A percentile compares a stretch with the other conserved stretches of the same genome.
phyloP scores from a whole-genome alignment of 2,113 vertebrate species.

The Polypterus bichir region DNA sequence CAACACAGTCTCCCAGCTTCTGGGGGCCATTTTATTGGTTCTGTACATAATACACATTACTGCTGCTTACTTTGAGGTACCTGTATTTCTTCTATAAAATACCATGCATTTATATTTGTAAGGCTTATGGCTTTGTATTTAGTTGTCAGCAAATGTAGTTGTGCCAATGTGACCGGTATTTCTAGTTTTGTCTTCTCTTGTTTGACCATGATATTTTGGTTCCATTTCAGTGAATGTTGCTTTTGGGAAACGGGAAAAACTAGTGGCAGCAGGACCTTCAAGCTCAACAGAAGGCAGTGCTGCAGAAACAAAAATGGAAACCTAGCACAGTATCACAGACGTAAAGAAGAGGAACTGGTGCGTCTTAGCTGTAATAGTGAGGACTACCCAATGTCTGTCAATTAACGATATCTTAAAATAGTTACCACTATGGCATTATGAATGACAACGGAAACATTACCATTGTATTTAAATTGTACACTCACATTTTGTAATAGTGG shows the following conservation, averaged over 20 bases:
- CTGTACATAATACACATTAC: background rate
- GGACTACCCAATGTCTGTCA: too few species aligned
- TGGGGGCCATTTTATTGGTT: too few species aligned
- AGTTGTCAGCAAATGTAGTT: background rate
- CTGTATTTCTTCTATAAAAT: slow-evolving; percentile 3
- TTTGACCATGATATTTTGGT: slow-evolving; percentile 7
- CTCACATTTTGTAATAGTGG: too few species aligned
- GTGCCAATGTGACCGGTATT: background rate
- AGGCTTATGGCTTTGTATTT: background rate
- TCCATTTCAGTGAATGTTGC: slow-evolving; percentile 62
- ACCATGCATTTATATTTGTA: background rate
- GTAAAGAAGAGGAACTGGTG: too few species aligned
- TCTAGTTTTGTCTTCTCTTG: background rate
- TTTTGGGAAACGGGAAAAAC: slow-evolving; percentile 70
- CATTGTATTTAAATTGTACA: too few species aligned
- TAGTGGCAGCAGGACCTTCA: slow-evolving; percentile 40
- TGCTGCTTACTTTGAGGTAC: accelerated
- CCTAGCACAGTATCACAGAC: slow-evolving; percentile 16
- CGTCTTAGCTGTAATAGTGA: too few species aligned
- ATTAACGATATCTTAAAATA: too few species aligned
- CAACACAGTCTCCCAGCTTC: too few species aligned
- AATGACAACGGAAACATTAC: too few species aligned
- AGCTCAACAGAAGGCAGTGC: slow-evolving; percentile 27
- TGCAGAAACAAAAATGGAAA: slow-evolving; percentile 44
- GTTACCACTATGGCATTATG: too few species aligned